Percentiles rank a stretch among this genome's conserved stretches.
Conservation (phyloP, 2,888 invertebrate species). For the Hartigia nigra region DNA sequence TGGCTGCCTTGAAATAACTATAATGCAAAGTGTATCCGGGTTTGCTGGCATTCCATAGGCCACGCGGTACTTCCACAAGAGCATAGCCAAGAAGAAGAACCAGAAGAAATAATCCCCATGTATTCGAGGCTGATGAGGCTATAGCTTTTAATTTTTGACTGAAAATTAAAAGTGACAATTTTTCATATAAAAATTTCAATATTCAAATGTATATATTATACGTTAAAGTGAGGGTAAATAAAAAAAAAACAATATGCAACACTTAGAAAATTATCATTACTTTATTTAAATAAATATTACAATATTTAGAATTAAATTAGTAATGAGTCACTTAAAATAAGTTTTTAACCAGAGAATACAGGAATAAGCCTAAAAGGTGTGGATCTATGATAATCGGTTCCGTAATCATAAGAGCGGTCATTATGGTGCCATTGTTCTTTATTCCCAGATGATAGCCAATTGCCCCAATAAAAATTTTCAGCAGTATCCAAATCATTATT, state of each 20-base stretch:
- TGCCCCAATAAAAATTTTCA: not conserved
- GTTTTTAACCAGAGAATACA: slow-evolving; percentile 18
- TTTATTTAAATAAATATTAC: not conserved
- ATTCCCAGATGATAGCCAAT: not conserved
- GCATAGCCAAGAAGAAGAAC: slow-evolving; percentile 95
- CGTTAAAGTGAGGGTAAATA: not conserved
- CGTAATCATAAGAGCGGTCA: not conserved
- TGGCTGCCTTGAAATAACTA: slow-evolving; percentile 93
- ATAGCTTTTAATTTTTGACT: slow-evolving; percentile 93
- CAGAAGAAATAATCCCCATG: slow-evolving; percentile 97
- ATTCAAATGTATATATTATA: not conserved
- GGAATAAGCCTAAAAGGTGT: slow-evolving; percentile 9
- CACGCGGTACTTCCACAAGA: slow-evolving; percentile 93
- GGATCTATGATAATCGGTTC: not conserved
- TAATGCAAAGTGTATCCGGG: slow-evolving; percentile 86
- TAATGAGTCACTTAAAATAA: not conserved
- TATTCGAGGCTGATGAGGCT: slow-evolving; percentile 98
- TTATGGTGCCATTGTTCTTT: not conserved
- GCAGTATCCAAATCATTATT: not conserved
- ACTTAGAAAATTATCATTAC: not conserved
- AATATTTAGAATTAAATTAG: not conserved
- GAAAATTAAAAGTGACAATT: slow-evolving; percentile 35
- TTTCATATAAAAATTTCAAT: not conserved
- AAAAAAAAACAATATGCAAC: not conserved
- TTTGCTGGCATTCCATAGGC: slow-evolving; percentile 91